These are phyloP conservation scores for Daphoenositta chrysoptera DNA, from an alignment of 2,113 vertebrate genomes.

Conservation along the genomic window DNA sequence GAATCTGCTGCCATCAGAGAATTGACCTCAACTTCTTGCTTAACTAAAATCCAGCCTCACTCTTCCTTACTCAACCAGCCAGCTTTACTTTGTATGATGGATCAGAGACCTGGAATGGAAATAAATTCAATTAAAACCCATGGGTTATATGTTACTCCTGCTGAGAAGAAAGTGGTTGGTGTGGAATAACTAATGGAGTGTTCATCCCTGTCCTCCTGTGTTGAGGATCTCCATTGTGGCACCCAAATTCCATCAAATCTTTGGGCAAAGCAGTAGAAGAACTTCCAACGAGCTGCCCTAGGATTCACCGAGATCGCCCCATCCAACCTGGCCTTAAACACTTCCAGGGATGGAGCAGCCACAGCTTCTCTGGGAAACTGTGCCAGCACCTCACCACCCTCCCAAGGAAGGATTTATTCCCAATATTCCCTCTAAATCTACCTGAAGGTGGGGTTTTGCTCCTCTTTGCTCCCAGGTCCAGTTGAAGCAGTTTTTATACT, in stretches of 20 bases:
- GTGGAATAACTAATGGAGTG: background rate
- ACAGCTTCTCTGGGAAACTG: background rate
- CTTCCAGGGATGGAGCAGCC: background rate
- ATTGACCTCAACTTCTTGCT: background rate
- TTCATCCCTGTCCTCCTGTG: background rate
- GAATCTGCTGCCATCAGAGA: background rate
- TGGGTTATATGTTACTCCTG: background rate
- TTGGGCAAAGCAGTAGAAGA: background rate
- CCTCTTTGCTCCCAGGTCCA: background rate
- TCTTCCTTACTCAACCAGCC: too few species aligned
- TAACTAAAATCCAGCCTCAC: background rate
- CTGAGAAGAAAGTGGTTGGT: background rate
- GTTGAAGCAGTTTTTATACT: accelerated
- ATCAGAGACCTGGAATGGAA: background rate
- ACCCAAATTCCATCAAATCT: background rate
- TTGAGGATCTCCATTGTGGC: background rate
- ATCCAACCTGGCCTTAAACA: background rate
- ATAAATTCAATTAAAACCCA: background rate
- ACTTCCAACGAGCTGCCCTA: background rate
- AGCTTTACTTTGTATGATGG: background rate
- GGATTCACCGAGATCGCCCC: background rate
- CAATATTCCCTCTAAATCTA: background rate
- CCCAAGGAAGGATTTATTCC: background rate
- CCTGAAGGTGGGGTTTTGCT: background rate
- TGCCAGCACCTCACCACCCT: background rate